Conservation (phyloP, 2,113 vertebrate species). For the Ochotona curzoniae region DNA sequence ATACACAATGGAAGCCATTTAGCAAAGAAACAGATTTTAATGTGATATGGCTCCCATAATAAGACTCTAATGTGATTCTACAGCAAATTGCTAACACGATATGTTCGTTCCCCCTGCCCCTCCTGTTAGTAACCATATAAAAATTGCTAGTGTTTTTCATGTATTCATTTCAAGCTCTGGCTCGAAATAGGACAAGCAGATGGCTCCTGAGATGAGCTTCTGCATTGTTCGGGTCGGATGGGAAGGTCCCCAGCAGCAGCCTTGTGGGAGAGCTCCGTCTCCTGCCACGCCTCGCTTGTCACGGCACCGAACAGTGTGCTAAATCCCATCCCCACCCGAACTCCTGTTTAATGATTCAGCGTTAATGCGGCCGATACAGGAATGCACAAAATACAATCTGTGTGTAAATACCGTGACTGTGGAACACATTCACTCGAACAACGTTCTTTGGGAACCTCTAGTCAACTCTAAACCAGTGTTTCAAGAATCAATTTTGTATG, state of each 20-base stretch:
- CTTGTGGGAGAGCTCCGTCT: not conserved
- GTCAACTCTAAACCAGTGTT: constrained; percentile 25
- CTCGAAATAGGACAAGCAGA: constrained; percentile 7
- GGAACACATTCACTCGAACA: not conserved
- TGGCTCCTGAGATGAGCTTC: not conserved
- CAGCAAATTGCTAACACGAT: constrained; percentile 69
- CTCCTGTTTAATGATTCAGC: not conserved
- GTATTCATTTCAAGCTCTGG: not conserved
- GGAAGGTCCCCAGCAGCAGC: not conserved
- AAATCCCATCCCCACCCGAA: not conserved
- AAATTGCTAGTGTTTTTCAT: constrained; percentile 36
- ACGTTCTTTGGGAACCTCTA: constrained; percentile 11
- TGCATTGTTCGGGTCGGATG: not conserved
- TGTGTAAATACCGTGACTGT: not conserved
- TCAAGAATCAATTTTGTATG: constrained; percentile 16
- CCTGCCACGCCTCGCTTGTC: not conserved
- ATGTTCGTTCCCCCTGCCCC: not conserved
- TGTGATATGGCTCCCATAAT: constrained; percentile 67
- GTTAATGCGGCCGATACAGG: not conserved
- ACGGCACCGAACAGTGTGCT: not conserved
- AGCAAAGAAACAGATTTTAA: constrained; percentile 77
- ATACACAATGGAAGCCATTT: constrained; percentile 82
- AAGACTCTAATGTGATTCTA: constrained; percentile 74
- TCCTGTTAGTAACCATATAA: not conserved
- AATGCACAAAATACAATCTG: constrained; percentile 4